These are phyloP conservation scores for Halictus quadricinctus DNA, from an alignment of 2,888 invertebrate genomes.

Conservation along the genomic window DNA sequence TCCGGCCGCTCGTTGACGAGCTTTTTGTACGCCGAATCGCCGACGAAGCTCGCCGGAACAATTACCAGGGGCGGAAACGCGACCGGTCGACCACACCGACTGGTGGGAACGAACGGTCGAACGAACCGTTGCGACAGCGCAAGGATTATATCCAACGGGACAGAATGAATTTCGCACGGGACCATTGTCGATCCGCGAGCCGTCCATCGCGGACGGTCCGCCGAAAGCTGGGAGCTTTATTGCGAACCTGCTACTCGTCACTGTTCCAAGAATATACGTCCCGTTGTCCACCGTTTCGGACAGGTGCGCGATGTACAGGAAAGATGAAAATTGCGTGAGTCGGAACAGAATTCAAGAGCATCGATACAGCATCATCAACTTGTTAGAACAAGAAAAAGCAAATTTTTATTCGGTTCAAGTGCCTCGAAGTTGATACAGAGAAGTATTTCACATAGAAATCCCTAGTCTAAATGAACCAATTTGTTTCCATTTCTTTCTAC, in stretches of 20 bases:
- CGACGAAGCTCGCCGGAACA: not conserved
- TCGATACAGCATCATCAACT: too few species aligned
- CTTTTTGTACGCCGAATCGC: not conserved
- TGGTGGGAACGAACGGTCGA: not conserved
- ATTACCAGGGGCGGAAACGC: not conserved
- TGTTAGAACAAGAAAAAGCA: too few species aligned
- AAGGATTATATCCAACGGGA: not conserved
- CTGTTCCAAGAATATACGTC: not conserved
- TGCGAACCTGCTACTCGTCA: not conserved
- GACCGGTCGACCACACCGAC: not conserved
- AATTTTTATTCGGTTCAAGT: too few species aligned
- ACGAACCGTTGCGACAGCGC: not conserved
- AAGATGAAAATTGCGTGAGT: too few species aligned
- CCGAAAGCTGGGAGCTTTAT: not conserved
- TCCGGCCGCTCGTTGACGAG: slow-evolving; percentile 4
- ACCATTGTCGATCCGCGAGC: not conserved
- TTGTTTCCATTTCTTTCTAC: too few species aligned
- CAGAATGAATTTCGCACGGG: not conserved
- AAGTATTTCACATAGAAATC: too few species aligned
- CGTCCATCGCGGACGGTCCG: not conserved
- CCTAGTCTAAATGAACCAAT: too few species aligned
- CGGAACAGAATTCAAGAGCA: too few species aligned
- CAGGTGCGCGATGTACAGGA: too few species aligned
- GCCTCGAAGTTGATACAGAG: too few species aligned
- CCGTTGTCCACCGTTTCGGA: not conserved